Base-by-base conservation (phyloP, 2,113 vertebrate species). In the Eupsittula cactorum region DNA sequence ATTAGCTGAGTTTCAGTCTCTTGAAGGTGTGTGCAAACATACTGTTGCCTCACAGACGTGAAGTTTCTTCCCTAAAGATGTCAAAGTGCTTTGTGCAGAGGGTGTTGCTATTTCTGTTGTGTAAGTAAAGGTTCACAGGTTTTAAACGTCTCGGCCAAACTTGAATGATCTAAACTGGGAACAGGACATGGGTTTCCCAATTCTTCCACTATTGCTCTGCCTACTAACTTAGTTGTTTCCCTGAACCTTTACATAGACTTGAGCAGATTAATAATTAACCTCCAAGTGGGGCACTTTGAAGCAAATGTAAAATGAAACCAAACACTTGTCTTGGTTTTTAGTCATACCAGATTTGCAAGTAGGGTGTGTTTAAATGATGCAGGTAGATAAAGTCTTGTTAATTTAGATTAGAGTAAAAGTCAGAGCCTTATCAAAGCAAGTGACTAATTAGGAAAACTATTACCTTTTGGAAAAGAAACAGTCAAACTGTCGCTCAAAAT, bases 341-440 rank as follows among this genome's bases (percentile, higher is more conserved):
- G 95, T 96, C 95, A 97, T 96, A 97, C 97, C 82, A 97, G 97
- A 92, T 97, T 97, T 95, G 95, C 92, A 92, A 84, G 92, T 55
- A 97, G 96, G 97, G 96, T 90, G 95, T 97, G 95, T 95, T 95
- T 97, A 91, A 97, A 71, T 49, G 95, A 93, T 89, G 92, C 85
- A 93, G 71, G 64, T 75, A 97, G 97, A 97, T 97, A 97, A 97
- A 92, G 90, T 64, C 94, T 97, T 96, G 95, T 96, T 96, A 96
- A 97, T 92, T 97, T 96, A 97, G 95, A 96, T 97, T 96, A 95
- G 92, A 96, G 81, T 82, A 95, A 80, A 91, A 97, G 90, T 93
- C 95, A 96, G 82, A 70, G 80, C 86, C 80, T 94, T 96, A 95
- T 97, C 95, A 97, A 96, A 96, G 94, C 86, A 79, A 95, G 79